Evolutionary conservation across 1,140 invertebrate species (phyloP), one percentile per base, ranked within the genome.

Genomic region (Magallana gigas): DNA sequence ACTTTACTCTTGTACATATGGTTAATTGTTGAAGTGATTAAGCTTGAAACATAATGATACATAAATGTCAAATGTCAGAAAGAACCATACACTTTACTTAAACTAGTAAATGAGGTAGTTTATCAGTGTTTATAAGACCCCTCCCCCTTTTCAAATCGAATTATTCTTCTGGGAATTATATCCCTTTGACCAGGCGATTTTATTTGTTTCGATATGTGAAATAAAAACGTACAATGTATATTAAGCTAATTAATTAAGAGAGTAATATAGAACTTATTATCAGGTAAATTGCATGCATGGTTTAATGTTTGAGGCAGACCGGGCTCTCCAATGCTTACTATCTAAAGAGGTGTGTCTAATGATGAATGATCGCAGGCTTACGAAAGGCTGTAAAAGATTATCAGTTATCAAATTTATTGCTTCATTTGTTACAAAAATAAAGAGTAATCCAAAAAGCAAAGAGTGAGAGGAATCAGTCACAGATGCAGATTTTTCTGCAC

Each of bases 21-120:
- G 68, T 29, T 29, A 29, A 48, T 76, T 29, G 23, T 29, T 36
- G 3, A 29, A 36, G 68, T 29, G 36, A 76, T 76, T 18, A 29
- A 11, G 11, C 29, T 29, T 76, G 68, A 29, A 76, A 29, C 11
- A 36, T 29, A 8, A 48, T 48, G 5, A 48, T 48, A 48, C 36
- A 76, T 76, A 36, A 76, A 76, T 76, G 68, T 76, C 68, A 76
- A 76, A 76, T 76, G 68, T 76, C 68, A 76, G 12, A 12, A 76
- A 36, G 23, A 29, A 11, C 18, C 8, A 76, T 29, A 29, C 29
- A 29, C 9, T 29, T 29, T 76, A 16, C 16, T n/a, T 64, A 16
- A 64, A 16, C 16, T n/a, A 18, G 14, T 64, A 76, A 36, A 76
- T 36, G 18, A 76, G 23, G 68, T 29, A 29, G 9, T 76, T 76